A percentile compares a stretch with the other conserved stretches of the same genome.
Evolutionary conservation across 2,113 vertebrate genomes (phyloP).

Genomic region (Cyanistes caeruleus): DNA sequence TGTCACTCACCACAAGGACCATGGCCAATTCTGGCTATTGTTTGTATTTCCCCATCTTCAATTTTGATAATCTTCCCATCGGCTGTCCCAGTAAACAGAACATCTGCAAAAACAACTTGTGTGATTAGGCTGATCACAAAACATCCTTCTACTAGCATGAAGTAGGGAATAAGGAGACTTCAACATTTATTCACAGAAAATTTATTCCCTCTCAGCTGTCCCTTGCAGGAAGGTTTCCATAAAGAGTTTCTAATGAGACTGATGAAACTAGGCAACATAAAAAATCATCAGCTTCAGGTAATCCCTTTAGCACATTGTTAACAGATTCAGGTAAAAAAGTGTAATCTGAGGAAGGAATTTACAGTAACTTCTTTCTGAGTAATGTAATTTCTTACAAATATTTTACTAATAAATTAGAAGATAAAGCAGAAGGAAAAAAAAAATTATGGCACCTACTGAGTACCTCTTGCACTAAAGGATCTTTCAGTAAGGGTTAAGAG

Average conservation of each 20-base stretch:
- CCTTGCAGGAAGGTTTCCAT: background rate
- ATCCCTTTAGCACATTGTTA: background rate
- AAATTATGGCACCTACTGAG: background rate
- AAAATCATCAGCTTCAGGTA: background rate
- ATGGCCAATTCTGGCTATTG: constrained; percentile 84
- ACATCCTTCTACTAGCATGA: background rate
- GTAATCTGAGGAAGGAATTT: background rate
- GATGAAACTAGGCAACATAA: background rate
- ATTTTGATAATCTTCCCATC: constrained; percentile 92
- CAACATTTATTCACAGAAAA: background rate
- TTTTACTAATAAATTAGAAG: background rate
- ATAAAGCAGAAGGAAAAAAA: background rate
- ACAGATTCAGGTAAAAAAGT: background rate
- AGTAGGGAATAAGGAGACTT: background rate
- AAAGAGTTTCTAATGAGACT: background rate
- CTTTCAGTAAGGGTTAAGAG: background rate
- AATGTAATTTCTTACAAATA: background rate
- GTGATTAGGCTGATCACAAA: background rate
- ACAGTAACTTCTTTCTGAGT: background rate
- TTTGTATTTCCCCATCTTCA: constrained; percentile 82
- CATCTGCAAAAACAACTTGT: constrained; percentile 78
- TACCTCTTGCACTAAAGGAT: background rate
- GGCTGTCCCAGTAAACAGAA: constrained; percentile 89
- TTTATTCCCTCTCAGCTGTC: background rate
- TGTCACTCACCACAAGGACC: constrained; percentile 87